These are phyloP conservation scores for Drosophila takahashii DNA, from an alignment of 1,140 invertebrate species.

Conservation along the genomic window DNA sequence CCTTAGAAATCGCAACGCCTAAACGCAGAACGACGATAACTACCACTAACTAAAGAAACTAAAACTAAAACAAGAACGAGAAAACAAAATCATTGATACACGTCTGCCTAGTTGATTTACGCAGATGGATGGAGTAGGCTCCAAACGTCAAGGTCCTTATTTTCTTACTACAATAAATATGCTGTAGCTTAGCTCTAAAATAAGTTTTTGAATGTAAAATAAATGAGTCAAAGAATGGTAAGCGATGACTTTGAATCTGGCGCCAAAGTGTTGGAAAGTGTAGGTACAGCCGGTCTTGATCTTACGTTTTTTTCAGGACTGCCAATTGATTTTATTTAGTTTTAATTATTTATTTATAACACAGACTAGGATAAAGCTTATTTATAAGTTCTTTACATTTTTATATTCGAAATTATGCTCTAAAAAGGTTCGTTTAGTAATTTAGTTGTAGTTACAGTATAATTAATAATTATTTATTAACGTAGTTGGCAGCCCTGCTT, in stretches of 20 bases:
- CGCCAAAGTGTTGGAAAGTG: not conserved
- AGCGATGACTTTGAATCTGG: constrained; percentile 5
- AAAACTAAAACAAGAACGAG: constrained; percentile 22
- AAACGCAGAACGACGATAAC: constrained; percentile 47
- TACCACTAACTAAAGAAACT: constrained; percentile 27
- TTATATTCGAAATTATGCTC: too few relatives aligned
- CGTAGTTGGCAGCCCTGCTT: not conserved
- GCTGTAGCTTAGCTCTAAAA: constrained; percentile 77
- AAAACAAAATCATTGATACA: constrained; percentile 35
- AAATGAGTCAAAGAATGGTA: constrained; percentile 69
- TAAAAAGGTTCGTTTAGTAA: too few relatives aligned
- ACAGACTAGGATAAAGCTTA: too few relatives aligned
- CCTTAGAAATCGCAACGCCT: constrained; percentile 50
- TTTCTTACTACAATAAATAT: constrained; percentile 73
- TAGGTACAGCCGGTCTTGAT: not conserved
- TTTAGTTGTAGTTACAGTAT: too few relatives aligned
- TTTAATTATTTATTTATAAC: too few relatives aligned
- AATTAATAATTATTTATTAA: not conserved
- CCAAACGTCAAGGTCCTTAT: constrained; percentile 48
- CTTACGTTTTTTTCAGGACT: constrained; percentile 4
- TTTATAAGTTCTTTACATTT: too few relatives aligned
- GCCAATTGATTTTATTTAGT: not conserved
- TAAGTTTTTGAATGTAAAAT: constrained; percentile 76
- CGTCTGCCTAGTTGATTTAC: constrained; percentile 68
- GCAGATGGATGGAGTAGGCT: constrained; percentile 51